These are phyloP conservation scores for Rhinophrynus dorsalis DNA, from an alignment of 2,797 vertebrate species.

Conservation along the genomic window DNA sequence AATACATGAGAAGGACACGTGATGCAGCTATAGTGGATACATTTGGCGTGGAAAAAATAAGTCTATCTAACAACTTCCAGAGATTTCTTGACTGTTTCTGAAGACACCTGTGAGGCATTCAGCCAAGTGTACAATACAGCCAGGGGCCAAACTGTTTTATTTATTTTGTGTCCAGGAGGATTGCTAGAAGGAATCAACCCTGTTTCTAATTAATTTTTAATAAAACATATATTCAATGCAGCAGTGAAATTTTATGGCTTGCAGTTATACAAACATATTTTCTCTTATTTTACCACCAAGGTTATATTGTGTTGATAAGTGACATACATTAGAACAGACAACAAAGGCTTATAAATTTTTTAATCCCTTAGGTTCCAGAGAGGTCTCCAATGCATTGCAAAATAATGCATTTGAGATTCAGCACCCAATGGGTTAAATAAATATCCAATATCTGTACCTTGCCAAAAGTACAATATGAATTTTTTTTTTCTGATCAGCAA, in stretches of 20 bases:
- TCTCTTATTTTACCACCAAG: constrained; percentile 13
- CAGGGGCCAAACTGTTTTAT: constrained; percentile 30
- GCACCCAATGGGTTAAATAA: no score
- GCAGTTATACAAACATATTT: constrained; percentile 2
- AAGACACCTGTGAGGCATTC: constrained; percentile 41
- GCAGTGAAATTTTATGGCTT: constrained; percentile 13
- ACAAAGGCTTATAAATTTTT: not conserved
- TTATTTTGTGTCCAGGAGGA: constrained; percentile 34
- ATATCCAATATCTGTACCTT: not conserved
- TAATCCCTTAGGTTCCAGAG: no score
- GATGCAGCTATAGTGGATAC: not conserved
- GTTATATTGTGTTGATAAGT: not conserved
- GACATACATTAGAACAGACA: constrained; percentile 9
- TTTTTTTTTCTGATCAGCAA: no score
- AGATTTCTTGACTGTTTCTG: constrained; percentile 16
- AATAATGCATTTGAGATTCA: no score
- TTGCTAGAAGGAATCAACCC: constrained; percentile 16
- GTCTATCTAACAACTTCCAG: constrained; percentile 19
- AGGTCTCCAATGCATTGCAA: no score
- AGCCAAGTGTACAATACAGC: constrained; percentile 33
- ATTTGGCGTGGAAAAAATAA: constrained; percentile 16
- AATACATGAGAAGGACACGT: not conserved
- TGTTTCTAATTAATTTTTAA: constrained; percentile 49
- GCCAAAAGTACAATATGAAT: not conserved
- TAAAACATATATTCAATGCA: constrained; percentile 32